These are phyloP conservation scores for Rhadinocentrus ornatus DNA, from an alignment of 2,797 vertebrate genomes.

Conservation along the genomic window DNA sequence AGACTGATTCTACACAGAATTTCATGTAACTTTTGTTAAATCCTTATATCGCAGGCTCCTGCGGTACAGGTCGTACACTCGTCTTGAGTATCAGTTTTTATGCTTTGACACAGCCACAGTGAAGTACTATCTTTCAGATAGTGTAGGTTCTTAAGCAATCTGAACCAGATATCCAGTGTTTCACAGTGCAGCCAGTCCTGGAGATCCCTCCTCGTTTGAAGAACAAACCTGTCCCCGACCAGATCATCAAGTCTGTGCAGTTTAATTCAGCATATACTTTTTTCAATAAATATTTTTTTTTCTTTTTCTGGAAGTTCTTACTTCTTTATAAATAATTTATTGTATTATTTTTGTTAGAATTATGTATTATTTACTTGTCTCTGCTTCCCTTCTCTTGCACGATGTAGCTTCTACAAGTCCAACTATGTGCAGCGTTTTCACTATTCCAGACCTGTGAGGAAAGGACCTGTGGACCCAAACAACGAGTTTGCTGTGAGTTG, in stretches of 20 bases:
- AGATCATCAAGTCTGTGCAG: constrained; percentile 94
- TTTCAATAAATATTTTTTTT: neutral
- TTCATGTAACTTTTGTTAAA: neutral
- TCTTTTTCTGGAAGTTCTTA: neutral
- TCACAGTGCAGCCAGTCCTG: constrained; percentile 95
- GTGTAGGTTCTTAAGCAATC: constrained; percentile 41
- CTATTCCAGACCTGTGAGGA: constrained; percentile 95
- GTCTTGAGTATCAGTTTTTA: neutral
- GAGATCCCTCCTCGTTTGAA: constrained; percentile 93
- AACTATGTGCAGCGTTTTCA: constrained; percentile 97
- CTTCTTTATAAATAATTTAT: neutral
- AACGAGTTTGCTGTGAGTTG: constrained; percentile 96
- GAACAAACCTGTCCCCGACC: constrained; percentile 97
- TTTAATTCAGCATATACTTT: neutral
- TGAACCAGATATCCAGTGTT: constrained; percentile 94
- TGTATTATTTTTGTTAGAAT: constrained; percentile 22
- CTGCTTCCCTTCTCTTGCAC: neutral
- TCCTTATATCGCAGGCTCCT: constrained; percentile 4
- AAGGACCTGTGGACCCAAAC: constrained; percentile 92
- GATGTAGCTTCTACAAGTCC: constrained; percentile 95
- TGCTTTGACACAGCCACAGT: neutral
- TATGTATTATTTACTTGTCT: neutral
- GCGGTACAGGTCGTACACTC: neutral
- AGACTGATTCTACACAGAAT: neutral
- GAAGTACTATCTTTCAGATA: neutral